Evolutionary conservation across 2,888 invertebrate species (phyloP).

Genomic region (Netelia fuscicornis): DNA sequence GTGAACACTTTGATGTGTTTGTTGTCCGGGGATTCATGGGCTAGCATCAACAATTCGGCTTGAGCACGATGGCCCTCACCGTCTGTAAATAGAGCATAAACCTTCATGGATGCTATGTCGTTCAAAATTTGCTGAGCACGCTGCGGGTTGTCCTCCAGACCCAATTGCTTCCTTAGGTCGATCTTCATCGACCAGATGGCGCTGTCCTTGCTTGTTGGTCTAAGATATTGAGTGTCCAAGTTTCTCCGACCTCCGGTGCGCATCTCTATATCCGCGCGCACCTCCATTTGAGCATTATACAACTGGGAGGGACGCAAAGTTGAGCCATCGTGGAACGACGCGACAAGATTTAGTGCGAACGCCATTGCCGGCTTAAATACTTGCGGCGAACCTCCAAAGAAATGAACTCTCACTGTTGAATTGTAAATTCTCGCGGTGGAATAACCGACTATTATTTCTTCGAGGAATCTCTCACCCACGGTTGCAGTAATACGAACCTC

Average conservation of each 20-base stretch:
- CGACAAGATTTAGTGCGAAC: conserved; percentile 91
- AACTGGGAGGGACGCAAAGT: conserved; percentile 89
- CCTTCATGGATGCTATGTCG: conserved; percentile 88
- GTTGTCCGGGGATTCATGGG: conserved; percentile 93
- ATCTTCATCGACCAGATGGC: conserved; percentile 94
- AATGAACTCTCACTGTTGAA: conserved; percentile 92
- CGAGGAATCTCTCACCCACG: conserved; percentile 94
- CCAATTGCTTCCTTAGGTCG: conserved; percentile 90
- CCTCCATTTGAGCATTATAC: conserved; percentile 88
- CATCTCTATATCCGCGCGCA: conserved; percentile 88
- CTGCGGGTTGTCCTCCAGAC: conserved; percentile 86
- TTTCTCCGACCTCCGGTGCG: conserved; percentile 88
- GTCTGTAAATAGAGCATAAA: conserved; percentile 90
- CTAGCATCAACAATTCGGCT: conserved; percentile 90
- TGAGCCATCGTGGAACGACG: conserved; percentile 96
- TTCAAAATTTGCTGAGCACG: conserved; percentile 88
- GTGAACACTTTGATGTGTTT: conserved; percentile 95
- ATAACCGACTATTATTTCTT: conserved; percentile 94
- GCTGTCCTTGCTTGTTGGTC: conserved; percentile 88
- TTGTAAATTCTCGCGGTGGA: conserved; percentile 95
- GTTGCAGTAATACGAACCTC: conserved; percentile 94
- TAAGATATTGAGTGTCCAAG: conserved; percentile 87
- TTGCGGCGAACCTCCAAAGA: conserved; percentile 96
- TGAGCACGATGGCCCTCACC: conserved; percentile 88
- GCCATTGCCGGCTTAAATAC: conserved; percentile 98